Conservation (phyloP, 2,888 invertebrate genomes). For the Polyploca ridens region DNA sequence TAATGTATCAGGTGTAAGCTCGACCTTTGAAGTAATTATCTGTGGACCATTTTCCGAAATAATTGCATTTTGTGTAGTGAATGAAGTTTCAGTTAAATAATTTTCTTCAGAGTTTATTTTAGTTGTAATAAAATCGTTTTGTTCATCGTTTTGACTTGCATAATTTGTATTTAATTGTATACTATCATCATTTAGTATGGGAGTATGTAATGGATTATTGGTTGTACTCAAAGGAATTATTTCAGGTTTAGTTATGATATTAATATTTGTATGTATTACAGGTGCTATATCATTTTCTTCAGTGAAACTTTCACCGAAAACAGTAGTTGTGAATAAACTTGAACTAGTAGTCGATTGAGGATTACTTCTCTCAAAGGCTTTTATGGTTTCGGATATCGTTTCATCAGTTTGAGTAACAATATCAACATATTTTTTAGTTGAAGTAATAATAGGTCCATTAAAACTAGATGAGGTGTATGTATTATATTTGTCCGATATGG, state of each 20-base stretch:
- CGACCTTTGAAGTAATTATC: neutral
- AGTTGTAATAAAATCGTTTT: neutral
- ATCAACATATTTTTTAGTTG: neutral
- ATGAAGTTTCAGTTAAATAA: neutral
- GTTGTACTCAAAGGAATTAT: neutral
- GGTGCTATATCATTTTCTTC: neutral
- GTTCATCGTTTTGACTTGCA: neutral
- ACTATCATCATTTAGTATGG: neutral
- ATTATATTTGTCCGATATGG: neutral
- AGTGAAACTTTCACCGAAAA: neutral
- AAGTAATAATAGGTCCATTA: neutral
- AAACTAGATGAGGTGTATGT: neutral
- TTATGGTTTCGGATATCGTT: neutral
- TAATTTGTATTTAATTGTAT: neutral
- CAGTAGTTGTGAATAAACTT: neutral
- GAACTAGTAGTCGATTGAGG: neutral
- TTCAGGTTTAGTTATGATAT: neutral
- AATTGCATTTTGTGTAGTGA: neutral
- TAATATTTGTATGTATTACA: neutral
- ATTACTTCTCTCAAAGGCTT: neutral
- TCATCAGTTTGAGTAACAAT: neutral
- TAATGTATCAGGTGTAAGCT: neutral
- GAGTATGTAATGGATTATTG: neutral
- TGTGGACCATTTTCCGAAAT: neutral
- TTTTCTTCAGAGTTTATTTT: neutral